Conservation (phyloP, 2,113 vertebrate species). For the Sinocyclocheilus anophthalmus region DNA sequence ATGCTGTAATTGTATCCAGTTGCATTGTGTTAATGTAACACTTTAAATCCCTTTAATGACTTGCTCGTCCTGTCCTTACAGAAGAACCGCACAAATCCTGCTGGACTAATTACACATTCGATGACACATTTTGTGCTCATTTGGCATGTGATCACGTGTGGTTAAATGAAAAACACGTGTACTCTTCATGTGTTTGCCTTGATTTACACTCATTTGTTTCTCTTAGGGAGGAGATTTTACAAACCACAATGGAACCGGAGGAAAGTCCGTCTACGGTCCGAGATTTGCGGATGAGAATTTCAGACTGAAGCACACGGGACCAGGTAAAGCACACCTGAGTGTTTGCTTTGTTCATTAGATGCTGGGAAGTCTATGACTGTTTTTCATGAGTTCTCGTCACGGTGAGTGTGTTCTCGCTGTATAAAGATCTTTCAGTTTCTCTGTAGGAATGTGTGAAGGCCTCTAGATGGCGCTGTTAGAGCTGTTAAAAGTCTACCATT, state of each 20-base stretch:
- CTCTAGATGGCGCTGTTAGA: too few relatives aligned
- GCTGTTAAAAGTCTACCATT: too few relatives aligned
- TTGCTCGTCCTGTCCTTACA: neutral
- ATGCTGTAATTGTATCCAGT: too few relatives aligned
- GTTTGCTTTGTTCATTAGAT: neutral
- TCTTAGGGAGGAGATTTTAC: slow-evolving; percentile 94
- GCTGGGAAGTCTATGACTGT: neutral
- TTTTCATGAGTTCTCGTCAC: too few relatives aligned
- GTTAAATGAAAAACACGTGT: neutral
- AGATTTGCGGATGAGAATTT: slow-evolving; percentile 96
- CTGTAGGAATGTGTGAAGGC: too few relatives aligned
- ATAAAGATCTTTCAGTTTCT: too few relatives aligned
- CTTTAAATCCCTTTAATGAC: neutral
- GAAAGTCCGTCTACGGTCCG: slow-evolving; percentile 93
- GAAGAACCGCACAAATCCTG: neutral
- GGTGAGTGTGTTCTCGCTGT: too few relatives aligned
- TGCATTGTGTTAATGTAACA: neutral
- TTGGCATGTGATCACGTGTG: neutral
- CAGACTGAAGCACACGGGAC: slow-evolving; percentile 83
- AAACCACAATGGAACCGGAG: slow-evolving; percentile 93
- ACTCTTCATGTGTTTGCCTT: neutral
- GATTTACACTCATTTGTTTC: neutral
- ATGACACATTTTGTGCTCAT: neutral
- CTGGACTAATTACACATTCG: neutral
- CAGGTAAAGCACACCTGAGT: slow-evolving; percentile 73